Conservation (phyloP, 2,888 invertebrate genomes). For the Oxytorus armatus region DNA sequence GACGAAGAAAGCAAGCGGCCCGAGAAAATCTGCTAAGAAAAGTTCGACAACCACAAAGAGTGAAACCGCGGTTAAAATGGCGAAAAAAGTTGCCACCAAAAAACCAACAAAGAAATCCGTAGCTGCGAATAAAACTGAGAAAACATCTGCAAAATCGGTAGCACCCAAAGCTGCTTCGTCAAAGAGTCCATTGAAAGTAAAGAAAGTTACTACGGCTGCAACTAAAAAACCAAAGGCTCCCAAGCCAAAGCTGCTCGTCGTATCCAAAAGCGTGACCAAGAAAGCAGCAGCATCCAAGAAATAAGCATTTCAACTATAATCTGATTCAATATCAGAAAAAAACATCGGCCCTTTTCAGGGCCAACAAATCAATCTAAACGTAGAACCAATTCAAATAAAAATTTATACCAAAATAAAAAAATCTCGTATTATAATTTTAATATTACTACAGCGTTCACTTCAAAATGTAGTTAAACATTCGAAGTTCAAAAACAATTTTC, state of each 20-base stretch:
- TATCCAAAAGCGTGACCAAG: background rate
- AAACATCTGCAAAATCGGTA: too few species aligned
- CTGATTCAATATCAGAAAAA: background rate
- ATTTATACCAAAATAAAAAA: background rate
- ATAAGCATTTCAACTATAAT: background rate
- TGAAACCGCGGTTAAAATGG: background rate
- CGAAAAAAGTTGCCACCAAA: background rate
- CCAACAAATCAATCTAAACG: conserved; percentile 31
- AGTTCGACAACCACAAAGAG: conserved; percentile 30
- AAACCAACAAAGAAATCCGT: background rate
- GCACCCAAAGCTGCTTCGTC: conserved; percentile 69
- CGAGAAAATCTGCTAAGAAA: conserved; percentile 42
- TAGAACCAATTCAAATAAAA: background rate
- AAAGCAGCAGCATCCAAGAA: background rate
- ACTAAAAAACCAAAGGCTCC: conserved; percentile 68
- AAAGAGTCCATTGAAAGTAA: conserved; percentile 60
- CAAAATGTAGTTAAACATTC: too few species aligned
- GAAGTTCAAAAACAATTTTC: too few species aligned
- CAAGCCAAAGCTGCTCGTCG: conserved; percentile 67
- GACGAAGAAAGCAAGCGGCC: conserved; percentile 5
- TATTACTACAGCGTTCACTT: too few species aligned
- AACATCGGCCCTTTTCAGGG: conserved; percentile 51
- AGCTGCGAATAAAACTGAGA: too few species aligned
- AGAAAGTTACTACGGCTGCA: conserved; percentile 63
- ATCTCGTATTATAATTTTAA: too few species aligned